A percentile compares a stretch with the other conserved stretches of the same genome.
These are phyloP conservation scores for Gastrophryne carolinensis DNA, from an alignment of 2,797 vertebrate genomes.

Conservation along the genomic window DNA sequence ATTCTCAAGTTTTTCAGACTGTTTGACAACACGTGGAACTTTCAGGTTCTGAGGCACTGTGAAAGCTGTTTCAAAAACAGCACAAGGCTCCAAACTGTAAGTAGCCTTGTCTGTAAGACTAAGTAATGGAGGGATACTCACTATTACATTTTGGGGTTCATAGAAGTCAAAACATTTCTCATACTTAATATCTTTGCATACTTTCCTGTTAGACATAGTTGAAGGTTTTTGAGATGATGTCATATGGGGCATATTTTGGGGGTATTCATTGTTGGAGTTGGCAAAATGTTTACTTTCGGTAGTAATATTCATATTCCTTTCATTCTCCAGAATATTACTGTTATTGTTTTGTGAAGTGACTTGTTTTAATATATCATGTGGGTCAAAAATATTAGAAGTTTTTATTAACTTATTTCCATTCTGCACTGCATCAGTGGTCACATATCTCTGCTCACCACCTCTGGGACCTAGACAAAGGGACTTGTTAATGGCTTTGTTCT, in stretches of 20 bases:
- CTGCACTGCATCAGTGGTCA: not conserved
- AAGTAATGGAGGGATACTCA: conserved; percentile 33
- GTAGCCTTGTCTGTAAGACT: not conserved
- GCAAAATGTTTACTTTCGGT: not conserved
- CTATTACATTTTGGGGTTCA: conserved; percentile 43
- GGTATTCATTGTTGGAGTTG: not conserved
- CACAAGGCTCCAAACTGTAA: not conserved
- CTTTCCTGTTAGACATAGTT: not conserved
- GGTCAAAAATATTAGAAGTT: not conserved
- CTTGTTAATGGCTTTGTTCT: not conserved
- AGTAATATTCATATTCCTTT: not conserved
- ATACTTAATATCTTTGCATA: not conserved
- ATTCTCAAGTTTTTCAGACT: not conserved
- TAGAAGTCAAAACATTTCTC: not conserved
- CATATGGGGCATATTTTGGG: not conserved
- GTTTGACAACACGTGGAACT: not conserved
- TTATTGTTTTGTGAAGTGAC: not conserved
- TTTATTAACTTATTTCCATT: not conserved
- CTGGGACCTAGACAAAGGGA: not conserved
- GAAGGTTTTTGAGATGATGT: not conserved
- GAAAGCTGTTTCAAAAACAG: not conserved
- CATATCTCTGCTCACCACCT: not conserved
- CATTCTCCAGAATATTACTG: not conserved
- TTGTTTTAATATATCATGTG: not conserved
- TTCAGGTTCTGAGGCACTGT: not conserved